These are phyloP conservation scores for Hydrochoerus hydrochaeris DNA, from an alignment of 2,113 vertebrate genomes.

Conservation along the genomic window DNA sequence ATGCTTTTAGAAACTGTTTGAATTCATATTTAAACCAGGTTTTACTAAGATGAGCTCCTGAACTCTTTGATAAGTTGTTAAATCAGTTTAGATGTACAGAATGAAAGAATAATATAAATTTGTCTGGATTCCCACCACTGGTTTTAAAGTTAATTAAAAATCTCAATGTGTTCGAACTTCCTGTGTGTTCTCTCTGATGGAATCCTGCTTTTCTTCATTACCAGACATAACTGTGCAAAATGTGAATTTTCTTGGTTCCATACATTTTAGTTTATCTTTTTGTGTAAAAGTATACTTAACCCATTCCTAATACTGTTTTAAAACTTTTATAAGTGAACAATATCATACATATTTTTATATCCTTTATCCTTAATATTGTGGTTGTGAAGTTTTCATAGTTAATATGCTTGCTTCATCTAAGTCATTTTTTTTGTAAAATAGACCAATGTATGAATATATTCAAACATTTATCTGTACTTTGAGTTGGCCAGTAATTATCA, in stretches of 20 bases:
- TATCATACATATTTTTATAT: not conserved
- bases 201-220: not conserved
- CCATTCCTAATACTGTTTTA: not conserved
- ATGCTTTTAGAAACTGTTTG: not conserved
- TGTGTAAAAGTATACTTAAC: not conserved
- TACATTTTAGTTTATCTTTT: not conserved
- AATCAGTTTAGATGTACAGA: not conserved
- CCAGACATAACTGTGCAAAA: not conserved
- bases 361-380: not conserved
- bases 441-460: not conserved
- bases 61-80: not conserved
- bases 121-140: not conserved
- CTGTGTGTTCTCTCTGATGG: not conserved
- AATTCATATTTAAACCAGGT: not conserved
- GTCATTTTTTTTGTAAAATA: slow-evolving; percentile 19
- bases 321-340: not conserved
- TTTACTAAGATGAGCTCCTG: not conserved
- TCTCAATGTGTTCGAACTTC: not conserved
- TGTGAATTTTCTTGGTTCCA: not conserved
- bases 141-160: slow-evolving; percentile 11
- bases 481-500: not conserved
- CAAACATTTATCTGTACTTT: not conserved
- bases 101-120: not conserved
- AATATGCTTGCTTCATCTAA: not conserved
- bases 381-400: not conserved